Percentiles rank a stretch among this genome's conserved stretches.
Evolutionary conservation across 53 echinoderm and acorn worm species (phyloP).

Genomic region (Mesocentrotus franciscanus): DNA sequence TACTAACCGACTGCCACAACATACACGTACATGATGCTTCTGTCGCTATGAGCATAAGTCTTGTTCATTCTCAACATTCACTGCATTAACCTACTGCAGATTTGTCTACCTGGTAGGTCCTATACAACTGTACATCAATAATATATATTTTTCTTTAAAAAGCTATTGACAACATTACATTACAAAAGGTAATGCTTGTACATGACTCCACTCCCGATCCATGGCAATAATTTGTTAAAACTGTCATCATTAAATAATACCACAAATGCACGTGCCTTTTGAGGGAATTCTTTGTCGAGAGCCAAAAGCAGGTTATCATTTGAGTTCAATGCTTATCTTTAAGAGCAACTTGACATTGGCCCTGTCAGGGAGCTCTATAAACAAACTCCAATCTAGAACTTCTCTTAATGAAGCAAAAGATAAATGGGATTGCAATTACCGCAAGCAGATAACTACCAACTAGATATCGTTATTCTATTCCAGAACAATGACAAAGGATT

Average conservation of each 20-base stretch:
- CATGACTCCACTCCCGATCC: too few relatives aligned
- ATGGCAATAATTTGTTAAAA: background rate
- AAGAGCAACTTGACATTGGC: slow-evolving; percentile 55
- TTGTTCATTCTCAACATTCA: background rate
- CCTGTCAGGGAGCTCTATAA: slow-evolving; percentile 6
- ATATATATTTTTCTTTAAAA: too few relatives aligned
- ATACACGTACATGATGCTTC: background rate
- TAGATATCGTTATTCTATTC: background rate
- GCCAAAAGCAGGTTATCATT: slow-evolving; percentile 8
- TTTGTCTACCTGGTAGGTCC: too few relatives aligned
- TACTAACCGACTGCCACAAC: background rate
- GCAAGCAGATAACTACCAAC: background rate
- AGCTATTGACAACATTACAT: background rate
- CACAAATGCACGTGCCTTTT: background rate
- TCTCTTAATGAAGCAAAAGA: slow-evolving; percentile 14
- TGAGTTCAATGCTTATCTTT: slow-evolving; percentile 40
- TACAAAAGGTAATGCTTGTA: background rate
- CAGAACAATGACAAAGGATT: background rate
- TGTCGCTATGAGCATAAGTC: background rate
- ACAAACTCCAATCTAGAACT: background rate
- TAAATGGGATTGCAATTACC: slow-evolving; percentile 18
- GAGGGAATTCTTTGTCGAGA: background rate
- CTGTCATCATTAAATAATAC: background rate
- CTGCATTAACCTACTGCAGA: too few relatives aligned
- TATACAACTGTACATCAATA: too few relatives aligned